Evolutionary conservation across 1,140 invertebrate genomes (phyloP), one percentile per base, ranked within the genome.

Genomic region (Globodera rostochiensis): DNA sequence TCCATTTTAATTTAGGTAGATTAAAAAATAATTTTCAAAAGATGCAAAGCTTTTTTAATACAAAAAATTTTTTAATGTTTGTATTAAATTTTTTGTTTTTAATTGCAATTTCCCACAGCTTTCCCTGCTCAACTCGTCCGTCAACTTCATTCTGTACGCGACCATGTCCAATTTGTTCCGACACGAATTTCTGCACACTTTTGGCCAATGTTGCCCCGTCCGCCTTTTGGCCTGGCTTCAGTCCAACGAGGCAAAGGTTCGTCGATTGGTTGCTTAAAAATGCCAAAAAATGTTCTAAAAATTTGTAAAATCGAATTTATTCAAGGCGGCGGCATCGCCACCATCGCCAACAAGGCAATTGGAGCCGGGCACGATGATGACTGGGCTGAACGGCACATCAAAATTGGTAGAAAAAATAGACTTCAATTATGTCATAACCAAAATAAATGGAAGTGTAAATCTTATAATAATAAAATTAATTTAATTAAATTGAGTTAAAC

Each of bases 131-230:
- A 85, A 85, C 73, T 85, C 82, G 47, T 85, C 84, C 21, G 89
- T 91, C 57, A 92, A 92, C 84, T 92, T 92, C 85, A 90, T 92
- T 66, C 89, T 92, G 36, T 92, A 92, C 84, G 91, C 91, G 74
- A 91, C 90, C 21, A 92, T 92, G 91, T 86, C 83, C 11, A 81
- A 87, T n/a, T 25, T 87, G 45, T 86, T 86, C 9, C 84, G 85
- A 13, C 77, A 78, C 25, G 85, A 86, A 73, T 85, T 86, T 64
- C 64, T 86, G 57, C 66, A 73, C 46, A 87, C 83, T 60, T 57
- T 78, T 78, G 77, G 64, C 25, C 77, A 70, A 47, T 78, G 77
- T 46, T 78, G 77, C 13, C 77, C 77, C 6, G 69, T 25, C 11
- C 53, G 64, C 25, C 15, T 78, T 7, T 64, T 46, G 25, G 11